Conservation (phyloP, 2,888 invertebrate species). For the Drosophila affinis region DNA sequence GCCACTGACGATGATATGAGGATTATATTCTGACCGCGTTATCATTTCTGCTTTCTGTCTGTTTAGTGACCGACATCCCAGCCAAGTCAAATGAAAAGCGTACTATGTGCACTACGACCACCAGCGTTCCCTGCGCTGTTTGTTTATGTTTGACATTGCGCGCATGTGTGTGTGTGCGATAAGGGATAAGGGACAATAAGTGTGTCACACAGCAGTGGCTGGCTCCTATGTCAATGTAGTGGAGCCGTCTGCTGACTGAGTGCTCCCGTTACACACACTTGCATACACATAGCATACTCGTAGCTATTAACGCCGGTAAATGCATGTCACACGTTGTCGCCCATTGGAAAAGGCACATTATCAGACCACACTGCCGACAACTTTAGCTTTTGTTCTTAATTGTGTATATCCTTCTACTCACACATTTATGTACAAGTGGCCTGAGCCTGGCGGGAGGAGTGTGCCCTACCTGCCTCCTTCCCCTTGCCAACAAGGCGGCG, state of each 20-base stretch:
- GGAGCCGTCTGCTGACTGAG: constrained; percentile 63
- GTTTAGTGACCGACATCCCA: constrained; percentile 43
- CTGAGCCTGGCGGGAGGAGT: not conserved
- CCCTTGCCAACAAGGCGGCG: not conserved
- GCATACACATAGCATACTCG: not conserved
- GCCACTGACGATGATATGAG: not conserved
- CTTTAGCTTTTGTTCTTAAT: constrained; percentile 52
- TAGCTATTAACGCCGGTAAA: not conserved
- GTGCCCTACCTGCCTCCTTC: no score
- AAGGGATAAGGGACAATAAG: constrained; percentile 51
- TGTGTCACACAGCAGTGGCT: constrained; percentile 54
- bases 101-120: not conserved
- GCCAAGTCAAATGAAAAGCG: constrained; percentile 23
- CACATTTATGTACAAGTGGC: constrained; percentile 2
- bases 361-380: constrained; percentile 21
- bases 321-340: constrained; percentile 14
- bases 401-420: constrained; percentile 45
- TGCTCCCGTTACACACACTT: constrained; percentile 34
- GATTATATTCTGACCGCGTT: no score
- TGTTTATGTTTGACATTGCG: constrained; percentile 12
- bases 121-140: constrained; percentile 29
- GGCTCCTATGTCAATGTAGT: constrained; percentile 62
- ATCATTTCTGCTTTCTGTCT: constrained; percentile 24
- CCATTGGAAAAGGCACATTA: constrained; percentile 14
- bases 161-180: constrained; percentile 41